Base-by-base conservation (phyloP, 1,140 invertebrate genomes). In the Drosophila obscura region DNA sequence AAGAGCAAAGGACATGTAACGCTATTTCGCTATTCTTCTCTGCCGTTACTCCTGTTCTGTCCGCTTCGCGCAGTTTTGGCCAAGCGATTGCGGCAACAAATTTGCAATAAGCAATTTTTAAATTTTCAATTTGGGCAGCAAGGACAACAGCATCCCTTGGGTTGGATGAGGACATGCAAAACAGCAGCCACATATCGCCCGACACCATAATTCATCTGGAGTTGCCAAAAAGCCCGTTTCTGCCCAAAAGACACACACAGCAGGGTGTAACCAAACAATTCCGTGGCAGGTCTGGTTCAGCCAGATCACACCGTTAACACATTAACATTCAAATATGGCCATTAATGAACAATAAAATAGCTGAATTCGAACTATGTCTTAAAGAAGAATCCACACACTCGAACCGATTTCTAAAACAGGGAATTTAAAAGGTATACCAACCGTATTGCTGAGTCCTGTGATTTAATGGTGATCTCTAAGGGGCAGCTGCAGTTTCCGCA, bases 71-170 rank as follows among this genome's bases (percentile, higher is more conserved):
- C 31, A 35, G 31, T 35, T 35, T 39, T 87, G 82, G 82, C 73
- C 82, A 81, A 59, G 75, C 83, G 83, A 87, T 87, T 87, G 83
- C 85, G 83, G 82, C 74, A 88, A 85, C 81, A 88, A 87, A 88
- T 74, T 74, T 83, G 79, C 83, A 87, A 87, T 87, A 87, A 87
- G 83, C 83, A 88, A 87, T 87, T 88, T 87, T 88, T 87, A 83
- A 87, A 87, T 82, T 87, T 87, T 87, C 83, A 88, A 87, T 87
- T 87, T 88, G 88, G 83, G 77, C 80, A 55, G 57, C 73, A 77
- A 58, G 57, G 73, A 72, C 71, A 53, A 61, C 73, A 19, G 49
- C 49, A 57, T 55, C 59, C 68, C 62, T 41, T 59, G 73, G 73
- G 62, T 22, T 60, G 73, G 60, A 73, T 56, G 58, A 67, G 75